These are phyloP conservation scores for Protophormia terraenovae DNA, from an alignment of 2,888 invertebrate species.

Conservation along the genomic window DNA sequence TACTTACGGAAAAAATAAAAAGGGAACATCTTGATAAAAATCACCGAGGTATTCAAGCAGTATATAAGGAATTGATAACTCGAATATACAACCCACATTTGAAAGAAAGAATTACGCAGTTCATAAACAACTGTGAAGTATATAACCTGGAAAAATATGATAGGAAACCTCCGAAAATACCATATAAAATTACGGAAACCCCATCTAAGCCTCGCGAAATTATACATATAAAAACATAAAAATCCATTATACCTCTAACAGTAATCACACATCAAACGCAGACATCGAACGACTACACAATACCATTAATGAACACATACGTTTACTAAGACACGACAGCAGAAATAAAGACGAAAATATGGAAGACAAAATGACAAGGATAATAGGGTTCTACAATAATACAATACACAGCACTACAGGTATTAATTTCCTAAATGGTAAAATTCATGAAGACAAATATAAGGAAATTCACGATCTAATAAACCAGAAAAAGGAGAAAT, in stretches of 20 bases:
- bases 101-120: constrained; percentile 59
- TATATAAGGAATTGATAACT: background rate
- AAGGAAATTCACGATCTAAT: constrained; percentile 52
- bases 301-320: constrained; percentile 68
- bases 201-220: background rate
- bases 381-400: constrained; percentile 68
- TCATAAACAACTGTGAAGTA: constrained; percentile 58
- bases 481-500: constrained; percentile 54
- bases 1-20: too few species aligned
- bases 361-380: constrained; percentile 65
- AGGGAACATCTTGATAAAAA: too few species aligned
- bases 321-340: constrained; percentile 46
- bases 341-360: constrained; percentile 50
- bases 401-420: constrained; percentile 37
- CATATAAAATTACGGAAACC: constrained; percentile 70
- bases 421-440: background rate
- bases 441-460: background rate
- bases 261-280: constrained; percentile 54
- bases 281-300: constrained; percentile 66
- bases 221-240: background rate
- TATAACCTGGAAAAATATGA: constrained; percentile 19
- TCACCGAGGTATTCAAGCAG: background rate
- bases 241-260: too few species aligned
- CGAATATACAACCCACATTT: constrained; percentile 51
- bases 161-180: constrained; percentile 45